phyloP scores from a whole-genome alignment of 2,797 vertebrate species.

The Rhinichthys osculus region DNA sequence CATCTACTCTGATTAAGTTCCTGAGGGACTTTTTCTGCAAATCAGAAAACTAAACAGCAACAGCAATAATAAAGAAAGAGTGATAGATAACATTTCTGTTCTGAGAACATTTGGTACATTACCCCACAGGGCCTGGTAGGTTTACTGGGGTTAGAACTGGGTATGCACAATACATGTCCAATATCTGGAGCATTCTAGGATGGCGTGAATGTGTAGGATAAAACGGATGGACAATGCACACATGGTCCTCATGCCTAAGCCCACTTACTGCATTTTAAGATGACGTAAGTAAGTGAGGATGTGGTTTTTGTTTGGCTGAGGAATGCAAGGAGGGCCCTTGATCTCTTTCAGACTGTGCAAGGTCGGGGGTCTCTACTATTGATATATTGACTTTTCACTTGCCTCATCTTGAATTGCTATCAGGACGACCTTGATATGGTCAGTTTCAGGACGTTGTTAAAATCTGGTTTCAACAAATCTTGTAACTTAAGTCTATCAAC shows the following conservation, averaged over 20 bases:
- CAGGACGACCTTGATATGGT: neutral
- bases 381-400: slow-evolving; percentile 52
- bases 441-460: neutral
- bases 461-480: neutral
- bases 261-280: slow-evolving; percentile 46
- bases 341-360: slow-evolving; percentile 44
- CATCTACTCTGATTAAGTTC: neutral
- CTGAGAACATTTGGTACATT: slow-evolving; percentile 51
- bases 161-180: slow-evolving; percentile 51
- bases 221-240: slow-evolving; percentile 51
- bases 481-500: neutral
- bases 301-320: slow-evolving; percentile 17
- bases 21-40: neutral
- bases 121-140: slow-evolving; percentile 42
- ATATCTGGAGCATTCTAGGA: slow-evolving; percentile 46
- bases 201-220: slow-evolving; percentile 7
- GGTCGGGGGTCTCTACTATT: slow-evolving; percentile 10
- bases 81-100: slow-evolving; percentile 14
- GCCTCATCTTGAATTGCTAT: neutral
- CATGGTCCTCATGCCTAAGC: slow-evolving; percentile 54
- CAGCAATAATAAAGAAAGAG: neutral
- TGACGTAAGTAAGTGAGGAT: slow-evolving; percentile 46
- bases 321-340: slow-evolving; percentile 42
- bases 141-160: slow-evolving; percentile 58
- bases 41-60: neutral